Base-by-base conservation (phyloP, 2,888 invertebrate genomes). In the Bombylius discolor region DNA sequence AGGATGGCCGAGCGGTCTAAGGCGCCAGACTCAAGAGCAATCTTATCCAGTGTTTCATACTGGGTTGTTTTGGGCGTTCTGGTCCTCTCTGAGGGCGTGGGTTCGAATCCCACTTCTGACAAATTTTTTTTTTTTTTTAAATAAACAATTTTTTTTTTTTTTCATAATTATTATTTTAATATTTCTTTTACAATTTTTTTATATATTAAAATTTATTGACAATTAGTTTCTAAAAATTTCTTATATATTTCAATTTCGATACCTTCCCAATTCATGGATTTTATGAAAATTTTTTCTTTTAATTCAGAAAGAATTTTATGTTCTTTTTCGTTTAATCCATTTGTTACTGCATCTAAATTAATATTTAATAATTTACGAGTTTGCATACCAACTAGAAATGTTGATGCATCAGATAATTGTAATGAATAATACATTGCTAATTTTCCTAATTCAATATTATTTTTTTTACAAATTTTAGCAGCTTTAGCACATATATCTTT, bases 321-420 rank as follows among this genome's bases (percentile, higher is more conserved):
- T 23, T 23, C 23, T 23, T 23, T 23, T 23, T 23, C 23, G 23
- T 1, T 23, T 23, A 23, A 23, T 2, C 23, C 23, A 23, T 23
- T 23, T 23, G 23, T 23, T 23, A 23, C 23, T 2, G 23, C 23
- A 23, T 23, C 23, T 47, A 93, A 65, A 65, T 88, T 89, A 54
- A 78, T 76, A 5, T 75, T 64, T 34, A 90, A 70, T 62, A 87
- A 76, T 7, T 78, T 69, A 53, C 75, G 71, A 67, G 79, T 85
- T 70, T 82, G 84, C 77, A 91, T 87, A 53, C 92, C 92, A 61
- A 87, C 81, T 33, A 93, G 71, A 67, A 85, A 83, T 0, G 88
- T 87, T 60, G 82, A 77, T 39, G 85, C 78, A 42, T 79, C 81
- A 7, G 76, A 76, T 66, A 85, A 79, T 62, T 76, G 76, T 49